Base-by-base conservation (phyloP, 2,888 invertebrate genomes). In the Anaspis maculata region DNA sequence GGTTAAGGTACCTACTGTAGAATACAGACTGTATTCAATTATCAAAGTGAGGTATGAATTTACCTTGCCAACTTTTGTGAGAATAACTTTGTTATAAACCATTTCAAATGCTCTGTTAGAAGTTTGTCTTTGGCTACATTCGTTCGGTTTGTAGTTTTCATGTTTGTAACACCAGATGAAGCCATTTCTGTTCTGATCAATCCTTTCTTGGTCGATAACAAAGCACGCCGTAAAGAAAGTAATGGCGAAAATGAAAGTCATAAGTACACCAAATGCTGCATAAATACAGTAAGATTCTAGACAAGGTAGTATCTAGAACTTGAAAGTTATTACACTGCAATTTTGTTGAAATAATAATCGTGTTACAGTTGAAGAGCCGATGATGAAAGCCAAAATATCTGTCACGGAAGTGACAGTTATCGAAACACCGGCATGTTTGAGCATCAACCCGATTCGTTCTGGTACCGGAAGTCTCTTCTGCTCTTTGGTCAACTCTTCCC, bases 331-430 rank as follows among this genome's bases (percentile, higher is more conserved):
- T n/a, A n/a, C n/a, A n/a, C n/a, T n/a, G n/a, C n/a, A n/a, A n/a
- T n/a, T n/a, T n/a, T n/a, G n/a, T n/a, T n/a, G n/a, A 26, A 26
- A 36, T 28, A n/a, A 33, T 15, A 27, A 15, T 10, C 13, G 7
- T 21, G 67, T 61, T 59, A 79, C 79, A 30, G 87, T 87, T 11
- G 81, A 77, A 15, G 85, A 77, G 22, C 87, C 87, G 38, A 87
- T 80, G 32, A 81, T 67, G 53, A 88, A 79, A 21, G 87, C 87
- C 15, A 83, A 74, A 29, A 86, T 78, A 59, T 88, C 87, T 1
- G 87, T 88, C 43, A 87, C 70, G 1, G 87, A 85, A 3, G 88
- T 88, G 13, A 88, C 79, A 2, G 82, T 83, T 42, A 89, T 86
- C 1, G 87, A 86, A 0, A 85, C 82, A 2, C 88, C 88, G 3